Base-by-base conservation (phyloP, 2,888 invertebrate genomes). In the Nebria brevicollis region DNA sequence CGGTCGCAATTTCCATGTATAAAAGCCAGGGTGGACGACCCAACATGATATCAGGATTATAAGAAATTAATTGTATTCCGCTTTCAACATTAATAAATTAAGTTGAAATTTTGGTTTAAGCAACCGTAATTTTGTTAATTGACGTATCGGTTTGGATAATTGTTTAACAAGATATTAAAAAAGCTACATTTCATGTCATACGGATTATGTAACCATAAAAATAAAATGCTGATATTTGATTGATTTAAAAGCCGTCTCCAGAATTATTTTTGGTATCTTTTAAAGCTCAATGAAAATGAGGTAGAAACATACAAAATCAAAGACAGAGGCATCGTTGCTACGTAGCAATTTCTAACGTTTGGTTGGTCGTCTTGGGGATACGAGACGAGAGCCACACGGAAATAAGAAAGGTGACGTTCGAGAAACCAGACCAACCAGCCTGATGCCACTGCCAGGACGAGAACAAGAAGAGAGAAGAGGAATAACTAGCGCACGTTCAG, bases 291-390 rank as follows among this genome's bases (percentile, higher is more conserved):
- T 54, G 54, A 54, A 54, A 8, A 13, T 7, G 25, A 11, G 10
- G 70, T 70, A 70, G 10, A 25, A 70, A 7, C n/a, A 34, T 11
- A 34, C 13, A 70, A 70, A 70, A 70, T 70, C 70, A 70, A 70
- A 70, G 70, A 70, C 70, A 70, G 70, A 70, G 70, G 26, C 13
- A 70, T 11, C 70, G 70, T 70, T 70, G 70, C 70, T 70, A 70
- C 70, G 70, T 70, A 70, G 70, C 70, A 5, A 70, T 70, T 70
- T 34, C 26, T 20, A 70, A 70, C 70, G 34, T 70, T 70, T 34
- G 25, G 70, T 70, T 34, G 70, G 70, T 70, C 70, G 70, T 70
- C 70, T 25, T 70, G 70, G 70, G 70, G 25, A 70, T 70, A 70
- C 70, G 10, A 70, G 54, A 54, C 54, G 54, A 54, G 54, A 54